Percentiles rank a stretch among this genome's conserved stretches.
These are phyloP conservation scores for Sorex araneus DNA, from an alignment of 2,113 vertebrate species.

Conservation along the genomic window DNA sequence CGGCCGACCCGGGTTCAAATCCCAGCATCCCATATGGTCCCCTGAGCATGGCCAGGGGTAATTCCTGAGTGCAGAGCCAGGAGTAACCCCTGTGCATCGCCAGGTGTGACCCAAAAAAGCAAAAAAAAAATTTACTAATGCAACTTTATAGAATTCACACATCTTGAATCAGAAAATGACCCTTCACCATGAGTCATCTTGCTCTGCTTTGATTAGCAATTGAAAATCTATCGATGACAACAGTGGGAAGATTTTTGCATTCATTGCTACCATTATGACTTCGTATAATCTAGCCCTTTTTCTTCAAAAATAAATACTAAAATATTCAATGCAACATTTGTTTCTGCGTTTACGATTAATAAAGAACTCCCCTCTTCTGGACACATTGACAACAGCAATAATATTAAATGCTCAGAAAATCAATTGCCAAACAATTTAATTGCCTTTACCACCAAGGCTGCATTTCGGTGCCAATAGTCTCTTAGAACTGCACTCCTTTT, in stretches of 20 bases:
- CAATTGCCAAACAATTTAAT: slow-evolving; percentile 71
- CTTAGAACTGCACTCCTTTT: slow-evolving; percentile 73
- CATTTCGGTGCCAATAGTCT: slow-evolving; percentile 53
- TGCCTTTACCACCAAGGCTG: slow-evolving; percentile 64
- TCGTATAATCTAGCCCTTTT: slow-evolving; percentile 1
- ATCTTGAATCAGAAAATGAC: not conserved
- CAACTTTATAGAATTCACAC: not conserved
- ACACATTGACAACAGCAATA: not conserved
- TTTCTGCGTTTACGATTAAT: slow-evolving; percentile 37
- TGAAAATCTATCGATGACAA: not conserved
- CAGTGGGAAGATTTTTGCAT: not conserved
- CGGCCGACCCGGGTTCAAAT: too few species aligned
- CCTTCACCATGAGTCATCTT: not conserved
- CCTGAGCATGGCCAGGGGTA: too few species aligned
- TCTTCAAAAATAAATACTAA: slow-evolving; percentile 31
- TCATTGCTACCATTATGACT: not conserved
- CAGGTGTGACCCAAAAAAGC: too few species aligned
- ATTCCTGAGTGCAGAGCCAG: too few species aligned
- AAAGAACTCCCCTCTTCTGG: slow-evolving; percentile 4
- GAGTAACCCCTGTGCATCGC: too few species aligned
- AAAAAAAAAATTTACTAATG: slow-evolving; percentile 24
- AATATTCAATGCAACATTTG: slow-evolving; percentile 33
- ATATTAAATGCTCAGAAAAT: slow-evolving; percentile 65
- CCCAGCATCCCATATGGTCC: too few species aligned
- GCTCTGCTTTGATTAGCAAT: slow-evolving; percentile 28